Conservation (phyloP, 2,888 invertebrate genomes). For the Biston betularia region DNA sequence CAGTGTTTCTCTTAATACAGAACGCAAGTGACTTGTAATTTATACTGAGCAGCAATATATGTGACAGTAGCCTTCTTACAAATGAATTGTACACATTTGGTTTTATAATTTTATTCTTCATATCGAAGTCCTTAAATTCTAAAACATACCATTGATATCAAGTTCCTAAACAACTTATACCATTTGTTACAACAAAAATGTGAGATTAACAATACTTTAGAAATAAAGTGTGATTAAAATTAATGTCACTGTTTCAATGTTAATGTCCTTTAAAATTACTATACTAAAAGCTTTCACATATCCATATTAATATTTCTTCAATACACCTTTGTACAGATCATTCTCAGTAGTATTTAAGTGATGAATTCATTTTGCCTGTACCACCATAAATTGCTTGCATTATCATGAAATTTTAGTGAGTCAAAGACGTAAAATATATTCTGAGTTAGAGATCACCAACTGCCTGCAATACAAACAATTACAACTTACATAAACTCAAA, state of each 20-base stretch:
- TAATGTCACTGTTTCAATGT: slow-evolving; percentile 29
- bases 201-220: slow-evolving; percentile 40
- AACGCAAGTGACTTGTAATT: not conserved
- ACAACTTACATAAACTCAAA: slow-evolving; percentile 49
- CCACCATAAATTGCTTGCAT: slow-evolving; percentile 23
- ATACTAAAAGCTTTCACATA: slow-evolving; percentile 1
- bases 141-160: slow-evolving; percentile 63
- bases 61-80: slow-evolving; percentile 28
- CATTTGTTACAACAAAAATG: slow-evolving; percentile 55
- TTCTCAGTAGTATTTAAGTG: slow-evolving; percentile 12
- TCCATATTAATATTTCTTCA: slow-evolving; percentile 20
- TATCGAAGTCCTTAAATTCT: slow-evolving; percentile 68
- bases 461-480: slow-evolving; percentile 84
- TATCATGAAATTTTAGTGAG: slow-evolving; percentile 60
- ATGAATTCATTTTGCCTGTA: slow-evolving; percentile 6
- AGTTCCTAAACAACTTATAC: slow-evolving; percentile 49
- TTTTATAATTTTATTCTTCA: slow-evolving; percentile 74
- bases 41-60: not conserved
- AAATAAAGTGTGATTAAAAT: slow-evolving; percentile 23
- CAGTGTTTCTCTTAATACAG: too few species aligned
- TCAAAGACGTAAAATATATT: slow-evolving; percentile 66
- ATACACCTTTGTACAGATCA: slow-evolving; percentile 19
- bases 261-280: slow-evolving; percentile 15
- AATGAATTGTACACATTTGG: slow-evolving; percentile 72
- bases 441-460: slow-evolving; percentile 82